Evolutionary conservation across 2,113 vertebrate genomes (phyloP).

Genomic region (Apodemus speciosus): DNA sequence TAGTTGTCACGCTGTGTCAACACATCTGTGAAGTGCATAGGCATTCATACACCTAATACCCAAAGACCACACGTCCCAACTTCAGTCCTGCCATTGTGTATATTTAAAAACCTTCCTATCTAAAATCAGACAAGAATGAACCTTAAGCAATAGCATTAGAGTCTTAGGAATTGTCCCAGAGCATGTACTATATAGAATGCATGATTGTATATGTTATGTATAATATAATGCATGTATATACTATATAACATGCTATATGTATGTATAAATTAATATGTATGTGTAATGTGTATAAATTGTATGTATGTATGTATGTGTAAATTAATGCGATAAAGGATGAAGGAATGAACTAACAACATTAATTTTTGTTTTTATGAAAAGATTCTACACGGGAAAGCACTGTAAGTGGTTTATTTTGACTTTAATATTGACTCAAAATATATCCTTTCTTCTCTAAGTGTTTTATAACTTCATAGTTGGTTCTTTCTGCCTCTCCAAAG

Average conservation of each 20-base stretch:
- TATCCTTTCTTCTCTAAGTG: slow-evolving; percentile 17
- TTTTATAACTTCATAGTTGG: not conserved
- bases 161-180: not conserved
- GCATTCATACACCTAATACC: not conserved
- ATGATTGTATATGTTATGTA: not conserved
- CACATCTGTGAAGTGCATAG: not conserved
- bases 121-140: slow-evolving; percentile 39
- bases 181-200: not conserved
- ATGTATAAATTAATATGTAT: not conserved
- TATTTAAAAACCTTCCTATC: not conserved
- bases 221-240: too few species aligned
- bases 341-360: not conserved
- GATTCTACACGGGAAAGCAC: not conserved
- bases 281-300: too few species aligned
- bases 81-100: slow-evolving; percentile 10
- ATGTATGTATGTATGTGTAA: not conserved
- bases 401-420: not conserved
- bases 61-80: not conserved
- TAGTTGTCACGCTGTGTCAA: not conserved
- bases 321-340: not conserved
- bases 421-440: slow-evolving; percentile 45
- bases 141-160: not conserved
- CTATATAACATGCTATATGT: not conserved
- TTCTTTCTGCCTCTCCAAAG: slow-evolving; percentile 37
- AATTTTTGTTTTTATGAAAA: not conserved